Conservation (phyloP, 2,888 invertebrate species). For the Acanthosepion pharaonis region DNA sequence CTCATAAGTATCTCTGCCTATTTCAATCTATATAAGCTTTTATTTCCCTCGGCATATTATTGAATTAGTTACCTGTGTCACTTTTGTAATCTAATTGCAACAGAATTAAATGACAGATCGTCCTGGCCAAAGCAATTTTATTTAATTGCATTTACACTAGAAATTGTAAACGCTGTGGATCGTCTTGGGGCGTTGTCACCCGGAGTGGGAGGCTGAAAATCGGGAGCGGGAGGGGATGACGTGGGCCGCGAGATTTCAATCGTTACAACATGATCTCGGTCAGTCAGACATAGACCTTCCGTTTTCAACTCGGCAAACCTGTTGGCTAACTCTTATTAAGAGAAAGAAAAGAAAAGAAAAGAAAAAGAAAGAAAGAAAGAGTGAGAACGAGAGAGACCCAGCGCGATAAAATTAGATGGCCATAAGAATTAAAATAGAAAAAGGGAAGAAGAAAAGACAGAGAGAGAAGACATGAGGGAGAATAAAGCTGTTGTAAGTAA, state of each 20-base stretch:
- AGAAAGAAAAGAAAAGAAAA: neutral
- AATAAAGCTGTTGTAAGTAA: neutral
- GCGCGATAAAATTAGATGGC: neutral
- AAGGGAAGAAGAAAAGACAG: neutral
- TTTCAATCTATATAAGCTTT: neutral
- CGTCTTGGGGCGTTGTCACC: constrained; percentile 38
- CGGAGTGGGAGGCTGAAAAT: neutral
- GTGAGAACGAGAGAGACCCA: neutral
- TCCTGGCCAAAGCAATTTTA: neutral
- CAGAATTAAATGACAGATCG: neutral
- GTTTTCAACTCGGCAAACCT: constrained; percentile 5
- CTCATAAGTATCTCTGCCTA: neutral
- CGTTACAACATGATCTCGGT: neutral
- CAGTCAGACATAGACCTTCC: neutral
- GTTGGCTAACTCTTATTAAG: neutral
- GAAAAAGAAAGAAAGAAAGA: neutral
- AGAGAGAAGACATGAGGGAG: neutral
- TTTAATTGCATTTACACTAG: constrained; percentile 54
- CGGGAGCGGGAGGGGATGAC: neutral
- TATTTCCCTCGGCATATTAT: neutral
- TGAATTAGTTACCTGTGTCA: neutral
- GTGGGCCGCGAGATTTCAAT: neutral
- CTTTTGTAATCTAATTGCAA: neutral
- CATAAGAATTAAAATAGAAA: neutral
- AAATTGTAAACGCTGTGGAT: constrained; percentile 49